A percentile compares a stretch with the other conserved stretches of the same genome.
Conservation (phyloP, 2,888 invertebrate species). For the Rhamphomyia laevipes region DNA sequence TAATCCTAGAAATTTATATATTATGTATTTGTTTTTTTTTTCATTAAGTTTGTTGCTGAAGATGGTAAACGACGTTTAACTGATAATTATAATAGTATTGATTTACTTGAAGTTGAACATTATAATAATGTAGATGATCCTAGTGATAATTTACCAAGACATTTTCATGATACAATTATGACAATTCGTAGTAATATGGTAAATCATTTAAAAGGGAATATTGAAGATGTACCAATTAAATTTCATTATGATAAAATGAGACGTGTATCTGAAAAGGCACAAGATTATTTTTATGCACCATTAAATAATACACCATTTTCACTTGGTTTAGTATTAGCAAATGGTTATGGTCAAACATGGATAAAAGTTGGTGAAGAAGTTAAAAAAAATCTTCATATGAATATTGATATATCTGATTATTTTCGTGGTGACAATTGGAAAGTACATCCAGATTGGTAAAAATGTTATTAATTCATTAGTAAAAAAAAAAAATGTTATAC, state of each 20-base stretch:
- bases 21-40: neutral
- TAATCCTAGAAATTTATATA: neutral
- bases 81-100: conserved; percentile 93
- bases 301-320: conserved; percentile 78
- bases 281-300: conserved; percentile 74
- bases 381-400: conserved; percentile 50
- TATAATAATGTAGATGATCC: conserved; percentile 42
- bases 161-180: conserved; percentile 46
- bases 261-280: conserved; percentile 65
- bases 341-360: conserved; percentile 51
- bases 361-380: conserved; percentile 67
- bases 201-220: conserved; percentile 52
- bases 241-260: conserved; percentile 79
- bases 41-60: neutral
- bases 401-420: conserved; percentile 57
- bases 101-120: conserved; percentile 89
- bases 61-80: conserved; percentile 41
- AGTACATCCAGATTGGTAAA: conserved; percentile 74
- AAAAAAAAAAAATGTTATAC: neutral
- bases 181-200: conserved; percentile 56
- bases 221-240: conserved; percentile 55
- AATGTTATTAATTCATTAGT: neutral
- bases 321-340: conserved; percentile 72
- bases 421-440: conserved; percentile 64
- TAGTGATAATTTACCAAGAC: conserved; percentile 49